Percentiles rank a stretch among this genome's conserved stretches.
These are phyloP conservation scores for Danaus melanippus DNA, from an alignment of 1,140 invertebrate genomes.

Conservation along the genomic window DNA sequence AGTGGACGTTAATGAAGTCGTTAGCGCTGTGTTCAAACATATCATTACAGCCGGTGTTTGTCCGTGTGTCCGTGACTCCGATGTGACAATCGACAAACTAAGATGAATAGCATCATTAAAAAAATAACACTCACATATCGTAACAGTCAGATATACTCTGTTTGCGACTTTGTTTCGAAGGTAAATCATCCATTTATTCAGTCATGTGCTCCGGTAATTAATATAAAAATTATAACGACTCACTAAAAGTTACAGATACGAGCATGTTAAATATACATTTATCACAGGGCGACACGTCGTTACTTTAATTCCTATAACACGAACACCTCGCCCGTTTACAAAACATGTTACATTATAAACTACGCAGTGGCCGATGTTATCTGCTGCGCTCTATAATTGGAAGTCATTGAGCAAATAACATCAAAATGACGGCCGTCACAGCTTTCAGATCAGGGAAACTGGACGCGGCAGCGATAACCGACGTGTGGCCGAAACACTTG, in stretches of 20 bases:
- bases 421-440: slow-evolving; percentile 13
- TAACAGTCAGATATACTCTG: too few species aligned
- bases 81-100: too few species aligned
- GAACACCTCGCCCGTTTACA: slow-evolving; percentile 14
- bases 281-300: too few species aligned
- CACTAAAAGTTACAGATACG: too few species aligned
- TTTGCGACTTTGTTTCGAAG: too few species aligned
- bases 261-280: too few species aligned
- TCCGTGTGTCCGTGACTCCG: too few species aligned
- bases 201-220: too few species aligned
- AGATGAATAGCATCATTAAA: too few species aligned
- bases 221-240: too few species aligned
- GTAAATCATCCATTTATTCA: too few species aligned
- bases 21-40: slow-evolving; percentile 39
- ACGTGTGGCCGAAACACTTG: slow-evolving; percentile 17
- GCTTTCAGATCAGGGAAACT: slow-evolving; percentile 11
- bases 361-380: slow-evolving; percentile 20
- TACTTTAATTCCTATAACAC: slow-evolving; percentile 7
- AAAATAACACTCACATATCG: too few species aligned
- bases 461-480: slow-evolving; percentile 2
- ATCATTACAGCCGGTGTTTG: slow-evolving; percentile 25
- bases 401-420: slow-evolving; percentile 22
- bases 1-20: slow-evolving; percentile 20
- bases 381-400: slow-evolving; percentile 16
- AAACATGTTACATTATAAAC: slow-evolving; percentile 17